phyloP scores from a whole-genome alignment of 1,140 invertebrate genomes.

The Melipona quadrifasciata region DNA sequence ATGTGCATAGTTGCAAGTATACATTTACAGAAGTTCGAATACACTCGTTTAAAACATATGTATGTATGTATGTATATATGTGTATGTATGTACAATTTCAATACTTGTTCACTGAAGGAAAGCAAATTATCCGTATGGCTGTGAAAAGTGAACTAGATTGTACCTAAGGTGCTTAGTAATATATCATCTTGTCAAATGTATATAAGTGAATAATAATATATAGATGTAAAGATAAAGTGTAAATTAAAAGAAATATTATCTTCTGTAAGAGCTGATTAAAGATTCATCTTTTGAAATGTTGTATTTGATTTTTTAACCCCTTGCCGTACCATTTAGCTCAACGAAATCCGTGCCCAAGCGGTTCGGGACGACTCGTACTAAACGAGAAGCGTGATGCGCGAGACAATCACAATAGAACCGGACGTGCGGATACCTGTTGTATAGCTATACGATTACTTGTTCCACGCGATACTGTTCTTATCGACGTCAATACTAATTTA shows the following conservation, averaged over 20 bases:
- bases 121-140: constrained; percentile 82
- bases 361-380: too few relatives aligned
- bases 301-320: constrained; percentile 53
- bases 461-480: too few relatives aligned
- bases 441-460: too few relatives aligned
- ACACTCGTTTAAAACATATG: constrained; percentile 33
- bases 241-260: constrained; percentile 74
- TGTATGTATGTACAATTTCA: constrained; percentile 69
- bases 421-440: too few relatives aligned
- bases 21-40: constrained; percentile 25
- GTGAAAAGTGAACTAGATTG: constrained; percentile 82
- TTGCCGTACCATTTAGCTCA: too few relatives aligned
- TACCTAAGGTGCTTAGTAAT: constrained; percentile 82
- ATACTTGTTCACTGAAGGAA: constrained; percentile 80
- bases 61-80: constrained; percentile 50
- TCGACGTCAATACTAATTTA: too few relatives aligned
- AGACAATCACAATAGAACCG: too few relatives aligned
- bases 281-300: constrained; percentile 65
- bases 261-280: constrained; percentile 71
- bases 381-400: too few relatives aligned
- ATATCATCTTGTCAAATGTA: constrained; percentile 79
- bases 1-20: constrained; percentile 11
- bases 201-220: constrained; percentile 80
- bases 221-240: constrained; percentile 75
- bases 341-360: too few relatives aligned